A percentile compares a stretch with the other conserved stretches of the same genome.
Conservation (phyloP, 2,888 invertebrate genomes). For the Adineta ricciae region DNA sequence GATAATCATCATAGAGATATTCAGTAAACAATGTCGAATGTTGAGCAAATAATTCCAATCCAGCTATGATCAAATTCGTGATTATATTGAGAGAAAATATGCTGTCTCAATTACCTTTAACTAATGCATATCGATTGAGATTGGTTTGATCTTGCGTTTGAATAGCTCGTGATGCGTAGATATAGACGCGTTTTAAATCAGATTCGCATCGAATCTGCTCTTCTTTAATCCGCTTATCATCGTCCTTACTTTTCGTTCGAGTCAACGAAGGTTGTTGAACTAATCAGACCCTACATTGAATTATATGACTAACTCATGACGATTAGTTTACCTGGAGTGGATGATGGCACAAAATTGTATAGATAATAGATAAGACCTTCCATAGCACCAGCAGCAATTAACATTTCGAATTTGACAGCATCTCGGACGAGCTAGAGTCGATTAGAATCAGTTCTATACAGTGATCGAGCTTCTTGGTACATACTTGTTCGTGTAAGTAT, state of each 20-base stretch:
- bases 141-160: neutral
- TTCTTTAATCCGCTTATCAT: neutral
- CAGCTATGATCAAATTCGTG: constrained; percentile 38
- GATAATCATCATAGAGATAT: constrained; percentile 43
- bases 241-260: neutral
- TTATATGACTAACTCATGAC: too few relatives aligned
- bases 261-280: neutral
- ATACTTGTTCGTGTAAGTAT: constrained; percentile 41
- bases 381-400: constrained; percentile 48
- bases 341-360: constrained; percentile 47
- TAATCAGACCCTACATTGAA: too few relatives aligned
- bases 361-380: constrained; percentile 47
- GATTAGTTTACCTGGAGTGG: constrained; percentile 46
- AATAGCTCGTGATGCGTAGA: neutral
- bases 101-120: neutral
- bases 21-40: constrained; percentile 52
- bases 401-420: constrained; percentile 43
- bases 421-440: constrained; percentile 41
- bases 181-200: neutral
- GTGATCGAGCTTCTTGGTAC: constrained; percentile 35
- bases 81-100: too few relatives aligned
- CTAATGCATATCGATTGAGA: constrained; percentile 29
- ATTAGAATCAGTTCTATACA: too few relatives aligned
- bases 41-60: constrained; percentile 51
- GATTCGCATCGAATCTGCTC: neutral